Evolutionary conservation across 2,113 vertebrate species (phyloP).

Genomic region (Suncus etruscus): DNA sequence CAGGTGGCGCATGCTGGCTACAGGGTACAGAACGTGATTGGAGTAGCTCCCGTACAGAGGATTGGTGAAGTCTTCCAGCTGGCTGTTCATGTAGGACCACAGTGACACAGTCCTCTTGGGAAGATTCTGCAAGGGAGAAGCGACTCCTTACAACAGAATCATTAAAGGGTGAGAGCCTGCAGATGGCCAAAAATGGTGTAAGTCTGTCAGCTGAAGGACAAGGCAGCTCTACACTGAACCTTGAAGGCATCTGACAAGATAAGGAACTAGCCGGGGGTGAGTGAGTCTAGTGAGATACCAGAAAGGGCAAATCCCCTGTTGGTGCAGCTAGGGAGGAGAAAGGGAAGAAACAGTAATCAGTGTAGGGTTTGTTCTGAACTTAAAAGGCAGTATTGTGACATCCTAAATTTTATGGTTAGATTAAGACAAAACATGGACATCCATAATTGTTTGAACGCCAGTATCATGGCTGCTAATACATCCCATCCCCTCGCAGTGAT

Average conservation of each 20-base stretch:
- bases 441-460: no score
- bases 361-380: background rate
- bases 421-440: no score
- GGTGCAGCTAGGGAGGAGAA: background rate
- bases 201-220: no score
- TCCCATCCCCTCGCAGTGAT: background rate
- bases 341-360: background rate
- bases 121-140: conserved; percentile 89
- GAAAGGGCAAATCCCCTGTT: background rate
- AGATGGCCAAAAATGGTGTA: no score
- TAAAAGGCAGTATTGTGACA: no score
- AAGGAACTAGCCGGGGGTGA: no score
- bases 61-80: conserved; percentile 97
- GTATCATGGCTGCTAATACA: background rate
- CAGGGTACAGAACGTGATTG: conserved; percentile 96
- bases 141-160: no score
- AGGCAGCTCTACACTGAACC: no score
- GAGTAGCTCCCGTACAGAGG: conserved; percentile 96
- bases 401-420: no score
- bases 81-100: conserved; percentile 98
- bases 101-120: conserved; percentile 94
- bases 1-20: conserved; percentile 97
- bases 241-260: no score
- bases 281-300: background rate
- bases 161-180: no score